Base-by-base conservation (phyloP, 2,888 invertebrate species). In the Callyntrura sp. region DNA sequence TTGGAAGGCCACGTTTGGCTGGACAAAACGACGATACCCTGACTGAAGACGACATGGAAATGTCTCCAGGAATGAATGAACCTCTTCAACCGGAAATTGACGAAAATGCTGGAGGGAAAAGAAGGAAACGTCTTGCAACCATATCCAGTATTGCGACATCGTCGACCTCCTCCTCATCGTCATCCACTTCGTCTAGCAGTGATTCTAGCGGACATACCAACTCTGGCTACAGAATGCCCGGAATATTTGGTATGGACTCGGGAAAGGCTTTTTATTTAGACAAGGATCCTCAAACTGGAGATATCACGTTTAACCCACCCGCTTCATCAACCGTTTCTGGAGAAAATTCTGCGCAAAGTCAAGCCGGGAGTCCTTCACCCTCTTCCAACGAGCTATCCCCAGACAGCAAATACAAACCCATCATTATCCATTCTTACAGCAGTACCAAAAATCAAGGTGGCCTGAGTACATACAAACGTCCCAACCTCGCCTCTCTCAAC, bases 261-360 rank as follows among this genome's bases (percentile, higher is more conserved):
- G 91, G 91, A 81, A 91, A 92, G 45, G 92, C 93, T 0, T 93
- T 93, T 78, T 93, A 92, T 65, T 60, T 92, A 28, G 93, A 93
- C 57, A 93, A 93, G 91, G 93, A 93, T 55, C 93, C 93, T 0
- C 89, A 91, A 62, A 93, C 93, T 11, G 93, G 93, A 5, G 93
- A 93, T 55, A 92, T 93, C 9, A 93, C 92, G 12, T 92, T 90
- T 68, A 90, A 91, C 12, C 91, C 92, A 11, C 87, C 91, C 0
- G 79, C 90, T 0, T 60, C 90, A 0, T 43, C 88, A 11, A 81
- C 81, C 17, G 65, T 87, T 12, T 86, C 81, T 2, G 81, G 81
- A 4, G 88, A 83, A n/a, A 12, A n/a, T 23, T 45, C 68, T 3
- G 62, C 76, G 4, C 81, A 57, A 81, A 45, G n/a, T n/a, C 14